Evolutionary conservation across 2,113 vertebrate genomes (phyloP), one percentile per base, ranked within the genome.

Genomic region (Ramphastos sulfuratus): DNA sequence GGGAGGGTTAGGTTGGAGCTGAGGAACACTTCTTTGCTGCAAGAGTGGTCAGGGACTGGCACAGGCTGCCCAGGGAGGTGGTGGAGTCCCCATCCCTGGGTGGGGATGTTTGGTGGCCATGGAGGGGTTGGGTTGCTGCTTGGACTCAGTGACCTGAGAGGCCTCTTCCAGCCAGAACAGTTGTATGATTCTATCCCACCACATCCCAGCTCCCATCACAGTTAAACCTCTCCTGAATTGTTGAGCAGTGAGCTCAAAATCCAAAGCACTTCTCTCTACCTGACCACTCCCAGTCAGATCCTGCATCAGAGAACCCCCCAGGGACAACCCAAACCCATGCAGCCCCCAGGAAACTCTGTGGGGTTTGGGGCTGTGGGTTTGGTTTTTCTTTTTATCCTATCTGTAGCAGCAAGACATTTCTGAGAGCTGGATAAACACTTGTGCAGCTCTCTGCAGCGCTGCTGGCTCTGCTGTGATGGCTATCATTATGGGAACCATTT

Each of bases 301-400:
- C 60, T 31, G 56, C 71, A 82, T 77, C 93, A 97, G 35, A 84
- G 6, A 78, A 88, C 92, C 76, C 78, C 55, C 71, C 33, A 61
- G 77, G 94, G 37, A 92, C 71, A 91, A 60, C 30, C 31, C 50
- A 50, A 89, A 92, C 48, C 54, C 46, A 72, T 46, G 69, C 85
- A 66, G 9, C 55, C 31, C 91, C 76, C 76, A 71, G 52, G 58
- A 91, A 33, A 24, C 56, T 66, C 48, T 50, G 48, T 23, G 48
- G 21, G 20, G 20, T 21, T 50, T 20, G 20, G 20, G 10, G 21
- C 21, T 50, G 48, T 23, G 46, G 46, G 16, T 19, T 46, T 19
- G 17, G 48, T 23, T 18, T 46, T 2, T 33, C n/a, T 70, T 59
- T 61, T 60, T 2, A 39, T 15, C 9, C 21, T 11, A 24, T 67